Base-by-base conservation (phyloP, 2,888 invertebrate genomes). In the Machimus rusticus region DNA sequence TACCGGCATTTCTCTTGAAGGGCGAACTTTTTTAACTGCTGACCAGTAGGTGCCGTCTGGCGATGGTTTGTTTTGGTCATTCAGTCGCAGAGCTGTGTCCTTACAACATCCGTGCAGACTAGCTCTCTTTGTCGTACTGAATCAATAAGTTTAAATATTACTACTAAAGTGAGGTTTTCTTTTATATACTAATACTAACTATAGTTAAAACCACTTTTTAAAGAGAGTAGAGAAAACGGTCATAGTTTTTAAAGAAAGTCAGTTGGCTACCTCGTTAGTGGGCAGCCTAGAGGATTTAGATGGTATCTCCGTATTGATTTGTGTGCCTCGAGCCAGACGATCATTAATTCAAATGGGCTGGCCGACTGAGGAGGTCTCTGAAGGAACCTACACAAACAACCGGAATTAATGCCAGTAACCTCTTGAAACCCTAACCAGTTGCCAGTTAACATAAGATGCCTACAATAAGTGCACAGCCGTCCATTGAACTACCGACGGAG, bases 1-100 rank as follows among this genome's bases (percentile, higher is more conserved):
- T 14, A 86, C 77, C 57, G 76, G 81, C 23, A 34, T 76, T 57
- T 19, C 57, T 88, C 57, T 23, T n/a, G 46, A 31, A 31, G 74
- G 82, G 74, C 87, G 87, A 84, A 86, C 81, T 16, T 57, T 57
- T 88, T 78, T 87, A 66, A 81, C 88, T 66, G 28, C 66, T 87
- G 84, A 88, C 88, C 87, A 88, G 43, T 66, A 43, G 57, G 46
- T 77, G 34, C 55, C 34, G 86, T 76, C 87, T 78, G 84, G 66
- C 89, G 78, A 85, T 85, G 88, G 86, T 89, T 88, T 90, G 90
- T 89, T 90, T 89, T 90, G 91, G 92, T 91, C 92, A 92, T 91
- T 92, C 91, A 90, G 90, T 90, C 89, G 90, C 91, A 91, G 90
- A 90, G 90, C 90, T 89, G 89, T 89, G 91, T 89, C 87, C 79